Conservation (phyloP, 2,797 vertebrate species). For the Spinus pinus region DNA sequence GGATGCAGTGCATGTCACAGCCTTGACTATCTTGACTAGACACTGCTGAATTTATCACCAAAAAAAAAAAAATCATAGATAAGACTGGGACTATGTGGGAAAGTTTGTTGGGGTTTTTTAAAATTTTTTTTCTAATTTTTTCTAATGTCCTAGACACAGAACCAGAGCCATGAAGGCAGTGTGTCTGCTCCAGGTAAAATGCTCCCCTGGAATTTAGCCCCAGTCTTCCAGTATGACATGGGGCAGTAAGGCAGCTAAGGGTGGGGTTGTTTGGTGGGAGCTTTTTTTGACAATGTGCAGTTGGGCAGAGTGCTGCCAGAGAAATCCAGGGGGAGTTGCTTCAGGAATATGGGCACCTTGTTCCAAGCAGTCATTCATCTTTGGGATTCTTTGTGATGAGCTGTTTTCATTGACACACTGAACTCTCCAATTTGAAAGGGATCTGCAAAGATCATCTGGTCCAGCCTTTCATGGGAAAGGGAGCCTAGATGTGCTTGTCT, state of each 20-base stretch:
- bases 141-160: neutral
- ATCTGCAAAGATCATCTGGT: neutral
- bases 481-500: neutral
- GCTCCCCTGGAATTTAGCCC: neutral
- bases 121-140: neutral
- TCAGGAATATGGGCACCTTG: neutral
- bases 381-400: neutral
- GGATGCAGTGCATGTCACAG: neutral
- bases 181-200: neutral
- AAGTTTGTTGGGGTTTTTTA: neutral
- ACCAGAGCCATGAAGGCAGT: neutral
- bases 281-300: fast-evolving
- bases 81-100: neutral
- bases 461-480: neutral
- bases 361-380: neutral
- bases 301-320: neutral
- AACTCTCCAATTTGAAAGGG: neutral
- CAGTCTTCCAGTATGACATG: neutral
- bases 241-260: neutral
- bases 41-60: neutral
- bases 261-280: neutral
- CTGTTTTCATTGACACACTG: neutral
- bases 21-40: neutral
- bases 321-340: neutral
- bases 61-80: neutral